Evolutionary conservation across 2,797 vertebrate species (phyloP).

Genomic region (Psittacula echo): DNA sequence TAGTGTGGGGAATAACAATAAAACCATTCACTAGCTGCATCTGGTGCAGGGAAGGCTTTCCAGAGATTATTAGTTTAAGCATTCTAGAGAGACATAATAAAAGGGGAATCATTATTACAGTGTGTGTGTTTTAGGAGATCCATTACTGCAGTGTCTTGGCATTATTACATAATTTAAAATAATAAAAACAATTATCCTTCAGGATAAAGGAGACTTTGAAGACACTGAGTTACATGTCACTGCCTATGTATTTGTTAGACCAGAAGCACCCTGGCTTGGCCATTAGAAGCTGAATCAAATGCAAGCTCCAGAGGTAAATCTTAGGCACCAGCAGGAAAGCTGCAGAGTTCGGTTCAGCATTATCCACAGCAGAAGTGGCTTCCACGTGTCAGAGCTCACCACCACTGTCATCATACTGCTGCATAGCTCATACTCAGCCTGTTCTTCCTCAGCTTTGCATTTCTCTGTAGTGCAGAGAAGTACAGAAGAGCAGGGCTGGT

Average conservation of each 20-base stretch:
- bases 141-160: slow-evolving; percentile 40
- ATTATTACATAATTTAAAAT: slow-evolving; percentile 48
- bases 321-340: not conserved
- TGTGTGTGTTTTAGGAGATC: slow-evolving; percentile 35
- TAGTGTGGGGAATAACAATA: slow-evolving; percentile 59
- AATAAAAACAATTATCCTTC: slow-evolving; percentile 48
- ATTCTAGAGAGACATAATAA: slow-evolving; percentile 57
- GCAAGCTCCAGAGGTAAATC: not conserved
- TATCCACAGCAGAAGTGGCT: not conserved
- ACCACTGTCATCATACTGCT: not conserved
- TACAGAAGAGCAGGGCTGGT: not conserved
- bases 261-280: not conserved
- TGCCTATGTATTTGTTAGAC: not conserved
- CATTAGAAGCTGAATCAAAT: not conserved
- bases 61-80: slow-evolving; percentile 65
- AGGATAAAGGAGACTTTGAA: slow-evolving; percentile 50
- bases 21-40: slow-evolving; percentile 49
- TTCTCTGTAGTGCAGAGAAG: not conserved
- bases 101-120: slow-evolving; percentile 43
- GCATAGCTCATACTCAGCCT: not conserved
- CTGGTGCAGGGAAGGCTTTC: slow-evolving; percentile 60
- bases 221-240: not conserved
- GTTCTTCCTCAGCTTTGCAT: not conserved
- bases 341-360: not conserved
- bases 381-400: not conserved